phyloP scores from a whole-genome alignment of 2,113 vertebrate genomes.

The Saccopteryx leptura region DNA sequence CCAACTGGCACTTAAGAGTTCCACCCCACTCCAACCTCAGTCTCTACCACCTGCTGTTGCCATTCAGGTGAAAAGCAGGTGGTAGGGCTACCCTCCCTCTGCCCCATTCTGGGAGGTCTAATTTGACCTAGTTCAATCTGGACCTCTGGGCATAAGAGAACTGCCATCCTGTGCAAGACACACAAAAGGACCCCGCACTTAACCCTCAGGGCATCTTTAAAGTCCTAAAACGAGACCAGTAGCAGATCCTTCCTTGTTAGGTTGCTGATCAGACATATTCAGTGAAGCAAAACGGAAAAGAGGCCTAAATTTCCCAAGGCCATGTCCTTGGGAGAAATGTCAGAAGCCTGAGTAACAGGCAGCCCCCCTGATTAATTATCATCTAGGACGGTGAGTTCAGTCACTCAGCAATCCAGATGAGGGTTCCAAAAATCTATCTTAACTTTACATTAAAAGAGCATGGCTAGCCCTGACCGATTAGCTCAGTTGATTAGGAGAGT shows the following conservation, averaged over 20 bases:
- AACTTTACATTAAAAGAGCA: conserved; percentile 59
- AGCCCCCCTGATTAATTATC: conserved; percentile 54
- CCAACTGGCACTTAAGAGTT: neutral
- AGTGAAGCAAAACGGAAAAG: conserved; percentile 33
- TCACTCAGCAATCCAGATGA: conserved; percentile 49
- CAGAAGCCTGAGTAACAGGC: neutral
- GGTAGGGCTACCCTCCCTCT: conserved; percentile 10
- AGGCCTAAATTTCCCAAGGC: conserved; percentile 22
- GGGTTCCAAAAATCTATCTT: conserved; percentile 27
- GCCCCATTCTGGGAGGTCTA: conserved; percentile 55
- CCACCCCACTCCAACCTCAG: neutral
- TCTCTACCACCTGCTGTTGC: conserved; percentile 42
- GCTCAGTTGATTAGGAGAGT: no score
- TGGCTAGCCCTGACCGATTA: neutral
- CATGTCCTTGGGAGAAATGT: conserved; percentile 48
- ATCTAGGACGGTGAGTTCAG: conserved; percentile 29
- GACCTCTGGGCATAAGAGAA: conserved; percentile 44
- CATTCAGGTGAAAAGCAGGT: conserved; percentile 57
- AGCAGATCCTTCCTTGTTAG: conserved; percentile 35
- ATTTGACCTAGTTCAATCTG: conserved; percentile 64
- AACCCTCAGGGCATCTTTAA: neutral
- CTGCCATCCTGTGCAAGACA: conserved; percentile 42
- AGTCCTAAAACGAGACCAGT: neutral
- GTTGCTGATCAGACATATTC: conserved; percentile 6
- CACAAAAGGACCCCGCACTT: neutral